These are phyloP conservation scores for Acromyrmex echinatior DNA, from an alignment of 1,140 invertebrate species.

Conservation along the genomic window DNA sequence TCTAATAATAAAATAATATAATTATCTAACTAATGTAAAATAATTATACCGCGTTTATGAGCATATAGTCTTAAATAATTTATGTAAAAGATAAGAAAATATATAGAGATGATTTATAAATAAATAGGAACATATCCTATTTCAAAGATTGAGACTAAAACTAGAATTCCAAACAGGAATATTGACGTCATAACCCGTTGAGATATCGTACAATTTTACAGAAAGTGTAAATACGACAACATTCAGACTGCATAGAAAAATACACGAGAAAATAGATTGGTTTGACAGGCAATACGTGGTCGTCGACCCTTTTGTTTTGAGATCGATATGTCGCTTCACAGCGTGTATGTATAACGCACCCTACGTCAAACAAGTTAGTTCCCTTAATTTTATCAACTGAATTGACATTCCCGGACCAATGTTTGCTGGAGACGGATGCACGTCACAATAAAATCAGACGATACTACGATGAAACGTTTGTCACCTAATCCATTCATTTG, in stretches of 20 bases:
- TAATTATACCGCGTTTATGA: not conserved
- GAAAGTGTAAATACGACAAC: conserved; percentile 21
- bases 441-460: not conserved
- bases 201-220: conserved; percentile 23
- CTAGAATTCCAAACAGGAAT: not conserved
- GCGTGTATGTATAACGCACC: not conserved
- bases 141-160: not conserved
- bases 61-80: not conserved
- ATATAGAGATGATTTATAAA: not conserved
- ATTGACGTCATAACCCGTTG: not conserved
- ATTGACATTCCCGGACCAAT: conserved; percentile 1
- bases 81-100: not conserved
- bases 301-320: conserved; percentile 50
- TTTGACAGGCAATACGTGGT: conserved; percentile 39
- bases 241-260: conserved; percentile 41
- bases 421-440: not conserved
- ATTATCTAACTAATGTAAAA: not conserved
- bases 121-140: not conserved
- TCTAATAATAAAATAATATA: conserved; percentile 7
- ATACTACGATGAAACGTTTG: conserved; percentile 26
- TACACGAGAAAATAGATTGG: conserved; percentile 35
- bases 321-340: conserved; percentile 43
- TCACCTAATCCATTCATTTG: conserved; percentile 36
- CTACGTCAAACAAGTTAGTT: conserved; percentile 3
- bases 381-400: conserved; percentile 29